These are phyloP conservation scores for Drosophila suboccidentalis DNA, from an alignment of 2,888 invertebrate genomes.

Conservation along the genomic window DNA sequence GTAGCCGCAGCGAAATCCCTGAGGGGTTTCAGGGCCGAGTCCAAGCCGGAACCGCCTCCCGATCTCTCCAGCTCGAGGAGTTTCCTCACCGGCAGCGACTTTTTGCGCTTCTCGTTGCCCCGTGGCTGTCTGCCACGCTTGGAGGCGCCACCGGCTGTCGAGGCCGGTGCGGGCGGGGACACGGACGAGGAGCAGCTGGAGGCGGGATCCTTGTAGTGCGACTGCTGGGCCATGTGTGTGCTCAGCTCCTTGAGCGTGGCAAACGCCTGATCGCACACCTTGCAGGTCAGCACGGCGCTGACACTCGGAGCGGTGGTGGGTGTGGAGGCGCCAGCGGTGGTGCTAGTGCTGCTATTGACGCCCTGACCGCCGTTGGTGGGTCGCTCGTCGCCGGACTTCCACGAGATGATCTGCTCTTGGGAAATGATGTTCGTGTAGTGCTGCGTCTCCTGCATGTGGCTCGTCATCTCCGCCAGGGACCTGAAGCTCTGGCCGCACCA, in stretches of 20 bases:
- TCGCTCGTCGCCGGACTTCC: constrained; percentile 95
- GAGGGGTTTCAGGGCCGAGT: constrained; percentile 84
- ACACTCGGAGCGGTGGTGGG: constrained; percentile 88
- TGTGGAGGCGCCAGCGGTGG: constrained; percentile 9
- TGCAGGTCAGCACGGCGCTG: constrained; percentile 97
- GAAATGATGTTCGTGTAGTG: constrained; percentile 99
- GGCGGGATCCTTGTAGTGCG: constrained; percentile 97
- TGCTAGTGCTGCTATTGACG: constrained; percentile 14
- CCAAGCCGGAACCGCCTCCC: constrained; percentile 89
- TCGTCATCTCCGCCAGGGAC: constrained; percentile 98
- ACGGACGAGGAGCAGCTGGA: constrained; percentile 45
- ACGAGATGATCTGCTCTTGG: constrained; percentile 97
- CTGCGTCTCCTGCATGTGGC: constrained; percentile 99
- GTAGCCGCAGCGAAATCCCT: constrained; percentile 88
- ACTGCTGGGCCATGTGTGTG: constrained; percentile 98
- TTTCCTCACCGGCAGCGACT: constrained; percentile 96
- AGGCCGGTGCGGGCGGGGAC: constrained; percentile 38
- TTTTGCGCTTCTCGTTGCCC: constrained; percentile 94
- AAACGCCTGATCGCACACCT: constrained; percentile 98
- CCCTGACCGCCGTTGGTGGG: constrained; percentile 59
- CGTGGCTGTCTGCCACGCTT: constrained; percentile 91
- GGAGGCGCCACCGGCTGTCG: constrained; percentile 10
- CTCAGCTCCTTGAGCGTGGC: constrained; percentile 97
- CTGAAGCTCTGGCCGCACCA: constrained; percentile 99
- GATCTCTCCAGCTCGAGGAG: constrained; percentile 93